Base-by-base conservation (phyloP, 2,888 invertebrate species). In the Macrophya annulata region DNA sequence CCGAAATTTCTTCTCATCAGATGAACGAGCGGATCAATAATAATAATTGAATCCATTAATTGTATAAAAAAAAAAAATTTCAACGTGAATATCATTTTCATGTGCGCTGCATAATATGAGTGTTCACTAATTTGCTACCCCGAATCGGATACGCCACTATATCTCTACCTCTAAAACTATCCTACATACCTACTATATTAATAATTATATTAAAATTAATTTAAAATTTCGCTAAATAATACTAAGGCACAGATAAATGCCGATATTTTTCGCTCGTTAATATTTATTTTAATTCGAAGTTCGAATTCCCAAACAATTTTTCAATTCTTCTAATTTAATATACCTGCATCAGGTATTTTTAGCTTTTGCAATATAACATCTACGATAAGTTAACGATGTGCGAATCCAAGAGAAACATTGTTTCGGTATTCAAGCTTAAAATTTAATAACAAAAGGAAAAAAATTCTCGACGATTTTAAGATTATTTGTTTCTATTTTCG, bases 81-180 rank as follows among this genome's bases (percentile, higher is more conserved):
- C 4, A 48, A 48, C 12, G 10, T 25, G 62, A 62, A 62, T 51
- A n/a, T 25, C 8, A 1, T 62, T 62, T 21, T 25, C 25, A 62
- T 25, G 10, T 25, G n/a, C 21, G 4, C 12, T 62, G 62, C 62
- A 25, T 25, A 25, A 25, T 21, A 25, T 62, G 21, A 21, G 21
- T 8, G 21, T 12, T 25, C 8, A 62, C 4, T 62, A 25, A 55
- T 55, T 62, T 25, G 4, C 62, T 10, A 62, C 62, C 62, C 25
- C 4, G 25, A 1, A 31, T 31, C 12, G 21, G 25, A 62, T 62
- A 10, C 25, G 62, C 25, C 62, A 10, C 62, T 25, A 62, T n/a
- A 62, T 62, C 62, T 62, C 62, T 62, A 62, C 62, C 62, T 62
- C 62, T 62, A 10, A 62, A 62, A 12, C 62, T 62, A 62, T 62